phyloP scores from a whole-genome alignment of 2,797 vertebrate species.

The Poliocrania exsul region DNA sequence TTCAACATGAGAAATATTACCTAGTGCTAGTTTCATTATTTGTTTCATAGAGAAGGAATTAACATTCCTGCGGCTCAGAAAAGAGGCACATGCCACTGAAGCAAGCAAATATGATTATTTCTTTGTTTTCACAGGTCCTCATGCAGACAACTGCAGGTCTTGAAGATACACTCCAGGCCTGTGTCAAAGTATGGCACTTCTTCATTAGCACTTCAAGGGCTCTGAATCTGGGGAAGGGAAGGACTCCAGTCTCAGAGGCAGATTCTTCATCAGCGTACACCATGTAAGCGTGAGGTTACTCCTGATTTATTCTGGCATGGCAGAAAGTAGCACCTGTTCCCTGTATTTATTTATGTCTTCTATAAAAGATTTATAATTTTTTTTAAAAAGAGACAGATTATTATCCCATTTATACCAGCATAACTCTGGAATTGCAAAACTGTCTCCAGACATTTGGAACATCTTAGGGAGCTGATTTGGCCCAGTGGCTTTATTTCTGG shows the following conservation, averaged over 20 bases:
- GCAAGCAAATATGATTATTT: constrained; percentile 70
- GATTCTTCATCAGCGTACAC: neutral
- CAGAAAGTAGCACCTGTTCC: neutral
- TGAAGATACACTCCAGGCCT: constrained; percentile 38
- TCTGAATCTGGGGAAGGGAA: constrained; percentile 33
- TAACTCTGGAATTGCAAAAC: neutral
- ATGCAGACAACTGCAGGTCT: constrained; percentile 38
- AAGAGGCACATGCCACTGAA: constrained; percentile 38
- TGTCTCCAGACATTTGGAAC: neutral
- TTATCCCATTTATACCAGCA: neutral
- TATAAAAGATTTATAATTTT: neutral
- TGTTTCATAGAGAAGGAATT: constrained; percentile 64
- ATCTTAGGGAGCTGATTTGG: neutral
- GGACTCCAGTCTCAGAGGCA: neutral
- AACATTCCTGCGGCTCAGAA: constrained; percentile 49
- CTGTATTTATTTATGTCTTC: neutral
- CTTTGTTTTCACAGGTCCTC: constrained; percentile 67
- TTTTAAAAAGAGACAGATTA: neutral
- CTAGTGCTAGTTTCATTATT: constrained; percentile 57
- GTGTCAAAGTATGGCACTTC: constrained; percentile 19
- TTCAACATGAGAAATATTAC: constrained; percentile 62
- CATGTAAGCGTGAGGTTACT: neutral
- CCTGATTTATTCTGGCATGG: neutral
- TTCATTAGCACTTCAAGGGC: constrained; percentile 73
- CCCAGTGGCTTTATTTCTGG: constrained; percentile 35